Evolutionary conservation across 2,888 invertebrate species (phyloP).

Genomic region (Protonemura montana): DNA sequence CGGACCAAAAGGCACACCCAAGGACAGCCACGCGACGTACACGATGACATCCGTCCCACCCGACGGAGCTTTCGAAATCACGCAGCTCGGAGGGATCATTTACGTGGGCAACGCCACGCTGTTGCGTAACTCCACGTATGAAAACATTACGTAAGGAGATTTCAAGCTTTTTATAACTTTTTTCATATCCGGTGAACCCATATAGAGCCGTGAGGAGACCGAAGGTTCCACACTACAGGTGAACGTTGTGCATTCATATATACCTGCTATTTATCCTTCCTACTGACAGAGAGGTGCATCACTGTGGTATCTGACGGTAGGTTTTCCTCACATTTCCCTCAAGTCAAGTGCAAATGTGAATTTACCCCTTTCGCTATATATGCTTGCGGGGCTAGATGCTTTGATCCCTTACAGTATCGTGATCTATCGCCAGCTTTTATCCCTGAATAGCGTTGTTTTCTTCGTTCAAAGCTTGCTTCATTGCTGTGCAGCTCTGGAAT

Average conservation of each 20-base stretch:
- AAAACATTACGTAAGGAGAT: slow-evolving; percentile 56
- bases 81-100: slow-evolving; percentile 65
- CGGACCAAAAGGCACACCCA: slow-evolving; percentile 38
- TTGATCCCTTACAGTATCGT: neutral
- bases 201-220: too few relatives aligned
- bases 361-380: neutral
- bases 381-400: too few relatives aligned
- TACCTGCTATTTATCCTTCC: neutral
- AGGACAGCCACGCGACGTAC: slow-evolving; percentile 51
- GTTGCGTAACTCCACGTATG: slow-evolving; percentile 55
- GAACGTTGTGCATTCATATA: neutral
- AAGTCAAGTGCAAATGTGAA: slow-evolving; percentile 50
- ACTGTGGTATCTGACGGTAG: too few relatives aligned
- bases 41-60: slow-evolving; percentile 45
- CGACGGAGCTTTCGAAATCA: slow-evolving; percentile 62
- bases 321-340: too few relatives aligned
- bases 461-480: neutral
- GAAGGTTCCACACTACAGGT: too few relatives aligned
- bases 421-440: neutral
- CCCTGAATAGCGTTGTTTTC: neutral
- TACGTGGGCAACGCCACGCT: slow-evolving; percentile 63
- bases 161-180: neutral
- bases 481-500: neutral
- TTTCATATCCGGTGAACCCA: slow-evolving; percentile 43
- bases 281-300: too few relatives aligned